phyloP scores from a whole-genome alignment of 1,140 invertebrate species.

The Eriosoma lanigerum region DNA sequence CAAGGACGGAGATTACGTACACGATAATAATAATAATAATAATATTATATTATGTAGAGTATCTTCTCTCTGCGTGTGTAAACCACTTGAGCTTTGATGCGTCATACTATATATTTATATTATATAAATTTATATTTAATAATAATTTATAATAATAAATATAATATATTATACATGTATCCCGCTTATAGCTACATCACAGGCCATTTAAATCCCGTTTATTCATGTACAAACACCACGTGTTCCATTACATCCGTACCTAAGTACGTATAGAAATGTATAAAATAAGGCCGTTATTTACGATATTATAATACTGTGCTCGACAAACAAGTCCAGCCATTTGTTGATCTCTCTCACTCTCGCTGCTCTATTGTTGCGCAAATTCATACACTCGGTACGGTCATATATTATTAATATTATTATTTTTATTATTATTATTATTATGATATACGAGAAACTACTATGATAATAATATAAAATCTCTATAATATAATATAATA shows the following conservation, averaged over 20 bases:
- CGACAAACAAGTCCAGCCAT: constrained; percentile 20
- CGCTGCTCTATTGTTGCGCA: constrained; percentile 12
- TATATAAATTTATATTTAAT: background rate
- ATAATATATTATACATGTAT: background rate
- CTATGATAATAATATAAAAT: no score
- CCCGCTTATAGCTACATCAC: background rate
- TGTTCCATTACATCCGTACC: background rate
- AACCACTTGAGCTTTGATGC: constrained; percentile 28
- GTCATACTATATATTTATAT: background rate
- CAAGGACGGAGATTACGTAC: constrained; percentile 29
- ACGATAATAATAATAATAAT: background rate
- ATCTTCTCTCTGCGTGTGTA: constrained; percentile 6
- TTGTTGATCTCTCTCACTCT: background rate
- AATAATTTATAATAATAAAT: background rate
- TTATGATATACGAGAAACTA: background rate
- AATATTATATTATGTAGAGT: constrained; percentile 14
- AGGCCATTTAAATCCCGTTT: constrained; percentile 36
- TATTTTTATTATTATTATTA: constrained; percentile 3
- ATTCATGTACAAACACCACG: constrained; percentile 31
- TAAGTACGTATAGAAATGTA: constrained; percentile 12
- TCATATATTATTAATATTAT: background rate
- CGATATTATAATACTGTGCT: constrained; percentile 16
- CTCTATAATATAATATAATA: no score
- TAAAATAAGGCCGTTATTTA: constrained; percentile 40
- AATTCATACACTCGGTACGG: background rate